Evolutionary conservation across 2,113 vertebrate genomes (phyloP).

Genomic region (Nyctereutes procyonoides): DNA sequence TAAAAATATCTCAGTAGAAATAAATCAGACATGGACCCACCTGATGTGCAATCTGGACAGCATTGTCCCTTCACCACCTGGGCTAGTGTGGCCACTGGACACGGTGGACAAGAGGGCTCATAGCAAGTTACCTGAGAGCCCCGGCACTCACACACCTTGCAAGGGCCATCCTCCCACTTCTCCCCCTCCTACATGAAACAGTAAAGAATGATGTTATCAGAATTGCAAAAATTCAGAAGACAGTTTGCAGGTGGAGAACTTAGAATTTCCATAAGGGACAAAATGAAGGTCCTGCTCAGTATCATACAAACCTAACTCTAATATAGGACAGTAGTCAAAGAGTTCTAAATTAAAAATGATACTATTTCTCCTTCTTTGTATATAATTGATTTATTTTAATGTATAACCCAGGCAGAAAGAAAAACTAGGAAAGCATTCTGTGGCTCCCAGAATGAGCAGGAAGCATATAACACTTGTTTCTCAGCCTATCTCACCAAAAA

Average conservation of each 20-base stretch:
- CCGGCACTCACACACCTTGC: conserved; percentile 91
- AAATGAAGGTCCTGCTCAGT: not conserved
- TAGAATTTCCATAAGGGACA: not conserved
- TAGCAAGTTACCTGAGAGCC: conserved; percentile 90
- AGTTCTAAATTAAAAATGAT: not conserved
- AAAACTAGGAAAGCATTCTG: not conserved
- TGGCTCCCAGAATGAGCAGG: not conserved
- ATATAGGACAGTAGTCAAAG: not conserved
- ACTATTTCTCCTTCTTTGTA: not conserved
- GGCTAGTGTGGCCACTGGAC: conserved; percentile 88
- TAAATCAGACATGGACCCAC: conserved; percentile 80
- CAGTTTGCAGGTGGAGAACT: not conserved
- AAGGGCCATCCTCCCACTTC: conserved; percentile 89
- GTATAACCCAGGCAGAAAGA: not conserved
- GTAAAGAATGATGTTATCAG: rapidly evolving
- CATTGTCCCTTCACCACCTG: conserved; percentile 84
- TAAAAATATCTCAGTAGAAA: not conserved
- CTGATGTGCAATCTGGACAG: conserved; percentile 91
- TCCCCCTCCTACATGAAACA: conserved; percentile 84
- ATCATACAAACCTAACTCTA: not conserved
- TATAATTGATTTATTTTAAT: conserved; percentile 1
- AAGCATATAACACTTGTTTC: not conserved
- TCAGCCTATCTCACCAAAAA: not conserved
- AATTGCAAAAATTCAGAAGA: not conserved
- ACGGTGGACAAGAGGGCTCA: conserved; percentile 90